A percentile compares a stretch with the other conserved stretches of the same genome.
phyloP scores from a whole-genome alignment of 1,140 invertebrate genomes.

The Drosophila pruinosa region DNA sequence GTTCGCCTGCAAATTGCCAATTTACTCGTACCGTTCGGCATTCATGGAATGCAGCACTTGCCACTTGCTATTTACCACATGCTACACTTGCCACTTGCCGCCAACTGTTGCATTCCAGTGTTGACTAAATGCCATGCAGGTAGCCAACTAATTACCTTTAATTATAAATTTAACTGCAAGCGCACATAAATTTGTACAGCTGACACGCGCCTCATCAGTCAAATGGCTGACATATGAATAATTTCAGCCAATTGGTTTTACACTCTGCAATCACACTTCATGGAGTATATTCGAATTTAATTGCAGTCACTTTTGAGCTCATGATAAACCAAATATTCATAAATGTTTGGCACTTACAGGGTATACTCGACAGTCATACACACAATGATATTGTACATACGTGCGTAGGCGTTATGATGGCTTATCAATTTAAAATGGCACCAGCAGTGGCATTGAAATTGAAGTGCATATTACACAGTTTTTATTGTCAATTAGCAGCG shows the following conservation, averaged over 20 bases:
- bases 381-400: neutral
- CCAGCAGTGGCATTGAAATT: constrained; percentile 48
- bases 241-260: constrained; percentile 29
- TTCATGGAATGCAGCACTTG: constrained; percentile 26
- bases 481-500: constrained; percentile 61
- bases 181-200: constrained; percentile 34
- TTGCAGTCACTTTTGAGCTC: too few relatives aligned
- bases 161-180: constrained; percentile 46
- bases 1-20: constrained; percentile 34
- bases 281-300: neutral
- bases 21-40: constrained; percentile 18
- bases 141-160: constrained; percentile 60
- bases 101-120: constrained; percentile 56
- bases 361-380: neutral
- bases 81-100: constrained; percentile 25
- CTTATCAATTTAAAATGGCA: constrained; percentile 67
- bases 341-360: neutral
- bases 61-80: constrained; percentile 26
- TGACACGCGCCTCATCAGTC: constrained; percentile 28
- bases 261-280: neutral
- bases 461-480: constrained; percentile 56
- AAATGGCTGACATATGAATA: constrained; percentile 56
- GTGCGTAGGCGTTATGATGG: constrained; percentile 51
- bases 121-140: constrained; percentile 8
- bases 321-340: too few relatives aligned